Conservation (phyloP, 2,888 invertebrate species). For the Melieria crassipennis region DNA sequence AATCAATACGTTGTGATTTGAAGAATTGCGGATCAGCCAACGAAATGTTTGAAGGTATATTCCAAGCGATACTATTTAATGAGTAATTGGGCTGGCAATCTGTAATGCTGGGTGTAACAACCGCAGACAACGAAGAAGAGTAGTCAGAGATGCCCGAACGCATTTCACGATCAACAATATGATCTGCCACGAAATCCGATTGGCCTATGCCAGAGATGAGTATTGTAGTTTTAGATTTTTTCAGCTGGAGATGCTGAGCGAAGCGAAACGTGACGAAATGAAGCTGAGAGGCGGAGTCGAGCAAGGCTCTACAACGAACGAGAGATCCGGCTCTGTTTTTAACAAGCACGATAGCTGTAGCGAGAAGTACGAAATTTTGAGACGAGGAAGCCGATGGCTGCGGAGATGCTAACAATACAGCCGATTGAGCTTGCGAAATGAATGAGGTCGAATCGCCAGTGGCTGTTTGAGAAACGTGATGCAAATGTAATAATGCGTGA, state of each 20-base stretch:
- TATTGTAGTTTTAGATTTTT: not conserved
- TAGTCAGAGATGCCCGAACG: slow-evolving; percentile 14
- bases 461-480: not conserved
- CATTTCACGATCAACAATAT: slow-evolving; percentile 12
- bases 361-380: slow-evolving; percentile 19
- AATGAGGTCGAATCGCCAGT: not conserved
- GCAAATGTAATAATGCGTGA: no score
- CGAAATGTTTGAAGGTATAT: slow-evolving; percentile 32
- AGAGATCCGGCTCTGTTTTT: slow-evolving; percentile 13
- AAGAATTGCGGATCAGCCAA: slow-evolving; percentile 37
- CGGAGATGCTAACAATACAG: not conserved
- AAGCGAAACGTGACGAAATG: slow-evolving; percentile 13
- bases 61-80: slow-evolving; percentile 32
- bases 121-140: slow-evolving; percentile 10
- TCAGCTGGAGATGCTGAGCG: slow-evolving; percentile 17
- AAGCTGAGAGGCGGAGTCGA: slow-evolving; percentile 16
- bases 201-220: slow-evolving; percentile 13
- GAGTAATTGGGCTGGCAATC: slow-evolving; percentile 29
- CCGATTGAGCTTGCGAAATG: not conserved
- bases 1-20: slow-evolving; percentile 27
- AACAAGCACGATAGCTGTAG: slow-evolving; percentile 17
- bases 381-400: not conserved
- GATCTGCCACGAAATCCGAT: not conserved
- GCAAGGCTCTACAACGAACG: slow-evolving; percentile 18
- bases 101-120: slow-evolving; percentile 26